Evolutionary conservation across 2,797 vertebrate species (phyloP).

Genomic region (Melanotaenia nigrans): DNA sequence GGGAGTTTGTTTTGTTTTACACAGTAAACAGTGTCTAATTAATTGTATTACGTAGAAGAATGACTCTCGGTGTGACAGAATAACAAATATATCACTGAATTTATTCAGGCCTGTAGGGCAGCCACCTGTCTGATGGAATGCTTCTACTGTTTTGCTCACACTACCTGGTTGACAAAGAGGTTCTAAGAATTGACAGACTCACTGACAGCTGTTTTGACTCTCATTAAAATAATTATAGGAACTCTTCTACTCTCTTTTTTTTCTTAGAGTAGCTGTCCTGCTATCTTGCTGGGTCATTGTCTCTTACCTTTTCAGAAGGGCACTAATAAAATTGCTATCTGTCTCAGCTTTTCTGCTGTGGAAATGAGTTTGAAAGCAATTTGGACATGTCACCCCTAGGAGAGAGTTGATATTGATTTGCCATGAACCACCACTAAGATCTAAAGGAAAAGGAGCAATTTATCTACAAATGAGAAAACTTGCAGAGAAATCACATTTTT

Average conservation of each 20-base stretch:
- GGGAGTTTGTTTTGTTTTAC: slow-evolving; percentile 66
- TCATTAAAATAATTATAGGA: slow-evolving; percentile 54
- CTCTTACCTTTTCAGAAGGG: slow-evolving; percentile 71
- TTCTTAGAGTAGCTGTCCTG: slow-evolving; percentile 65
- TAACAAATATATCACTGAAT: slow-evolving; percentile 67
- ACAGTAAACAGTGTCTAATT: slow-evolving; percentile 68
- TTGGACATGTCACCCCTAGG: slow-evolving; percentile 79
- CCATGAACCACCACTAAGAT: slow-evolving; percentile 72
- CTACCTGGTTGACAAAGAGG: slow-evolving; percentile 49
- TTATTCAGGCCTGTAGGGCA: slow-evolving; percentile 47
- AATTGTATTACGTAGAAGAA: slow-evolving; percentile 66
- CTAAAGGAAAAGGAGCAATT: slow-evolving; percentile 76
- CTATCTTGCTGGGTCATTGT: slow-evolving; percentile 68
- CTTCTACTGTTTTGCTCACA: slow-evolving; percentile 33
- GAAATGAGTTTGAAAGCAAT: slow-evolving; percentile 85
- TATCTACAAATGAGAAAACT: slow-evolving; percentile 81
- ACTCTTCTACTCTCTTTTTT: slow-evolving; percentile 49
- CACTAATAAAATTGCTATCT: slow-evolving; percentile 78
- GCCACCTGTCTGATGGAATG: slow-evolving; percentile 37
- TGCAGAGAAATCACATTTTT: slow-evolving; percentile 78
- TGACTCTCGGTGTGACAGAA: slow-evolving; percentile 56
- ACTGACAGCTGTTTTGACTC: slow-evolving; percentile 32
- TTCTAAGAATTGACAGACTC: slow-evolving; percentile 47
- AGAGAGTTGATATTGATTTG: slow-evolving; percentile 82
- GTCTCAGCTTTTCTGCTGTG: slow-evolving; percentile 67